Evolutionary conservation across 2,797 vertebrate species (phyloP).

Genomic region (Novumbra hubbsi): DNA sequence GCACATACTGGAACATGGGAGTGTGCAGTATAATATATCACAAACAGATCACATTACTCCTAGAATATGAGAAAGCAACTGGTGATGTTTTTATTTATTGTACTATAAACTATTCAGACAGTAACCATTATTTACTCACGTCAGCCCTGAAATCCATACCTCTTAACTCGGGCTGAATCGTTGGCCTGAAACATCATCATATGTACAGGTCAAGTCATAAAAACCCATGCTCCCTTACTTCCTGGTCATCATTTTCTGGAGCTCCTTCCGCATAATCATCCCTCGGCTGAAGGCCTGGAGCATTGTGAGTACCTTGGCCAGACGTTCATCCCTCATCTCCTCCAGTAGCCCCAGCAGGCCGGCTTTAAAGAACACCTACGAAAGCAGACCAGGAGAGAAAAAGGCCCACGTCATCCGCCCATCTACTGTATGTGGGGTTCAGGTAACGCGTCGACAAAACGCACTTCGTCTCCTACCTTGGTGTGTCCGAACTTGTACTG

Average conservation of each 20-base stretch:
- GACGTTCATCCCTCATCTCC: conserved; percentile 85
- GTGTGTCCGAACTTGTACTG: conserved; percentile 93
- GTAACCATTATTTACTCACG: not conserved
- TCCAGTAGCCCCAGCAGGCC: conserved; percentile 87
- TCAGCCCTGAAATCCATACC: not conserved
- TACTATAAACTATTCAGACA: conserved; percentile 14
- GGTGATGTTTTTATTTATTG: conserved; percentile 34
- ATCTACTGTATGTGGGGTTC: not conserved
- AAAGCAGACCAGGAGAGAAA: not conserved
- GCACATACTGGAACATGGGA: conserved; percentile 48
- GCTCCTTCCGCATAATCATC: conserved; percentile 83
- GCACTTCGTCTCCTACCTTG: conserved; percentile 72
- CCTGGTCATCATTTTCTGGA: conserved; percentile 77
- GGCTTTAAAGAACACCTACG: conserved; percentile 92
- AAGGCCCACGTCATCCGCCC: not conserved
- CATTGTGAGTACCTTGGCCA: conserved; percentile 87
- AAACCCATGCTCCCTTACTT: conserved; percentile 62
- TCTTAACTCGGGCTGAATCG: too few species aligned
- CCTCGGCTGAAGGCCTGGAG: conserved; percentile 86
- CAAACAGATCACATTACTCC: conserved; percentile 49
- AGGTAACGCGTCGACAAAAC: not conserved
- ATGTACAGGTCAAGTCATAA: not conserved
- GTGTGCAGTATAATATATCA: conserved; percentile 62
- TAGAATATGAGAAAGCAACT: conserved; percentile 58
- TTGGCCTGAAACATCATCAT: too few species aligned